A percentile compares a stretch with the other conserved stretches of the same genome.
Evolutionary conservation across 2,888 invertebrate genomes (phyloP).

Genomic region (Lasioglossum lativentre): DNA sequence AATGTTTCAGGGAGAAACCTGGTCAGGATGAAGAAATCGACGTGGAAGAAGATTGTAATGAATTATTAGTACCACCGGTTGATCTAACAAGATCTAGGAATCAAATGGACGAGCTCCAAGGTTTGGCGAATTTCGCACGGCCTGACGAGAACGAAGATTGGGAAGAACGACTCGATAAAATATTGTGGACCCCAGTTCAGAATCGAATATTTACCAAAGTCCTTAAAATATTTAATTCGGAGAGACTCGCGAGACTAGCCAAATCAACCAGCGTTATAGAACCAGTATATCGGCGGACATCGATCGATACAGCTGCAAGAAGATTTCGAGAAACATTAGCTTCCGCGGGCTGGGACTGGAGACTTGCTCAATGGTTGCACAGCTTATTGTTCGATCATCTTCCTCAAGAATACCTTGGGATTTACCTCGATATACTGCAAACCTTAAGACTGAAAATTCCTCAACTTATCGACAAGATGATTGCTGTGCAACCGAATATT

Average conservation of each 20-base stretch:
- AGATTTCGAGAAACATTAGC: constrained; percentile 89
- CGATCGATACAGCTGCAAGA: constrained; percentile 90
- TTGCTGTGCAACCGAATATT: constrained; percentile 85
- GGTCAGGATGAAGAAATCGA: constrained; percentile 83
- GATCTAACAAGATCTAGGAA: constrained; percentile 87
- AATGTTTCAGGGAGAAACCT: constrained; percentile 64
- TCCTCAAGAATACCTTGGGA: constrained; percentile 88
- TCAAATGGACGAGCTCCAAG: constrained; percentile 90
- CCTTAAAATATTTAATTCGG: constrained; percentile 88
- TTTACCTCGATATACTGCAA: constrained; percentile 92
- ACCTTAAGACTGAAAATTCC: constrained; percentile 89
- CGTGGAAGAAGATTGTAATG: constrained; percentile 81
- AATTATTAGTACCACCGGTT: constrained; percentile 85
- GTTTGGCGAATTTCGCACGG: constrained; percentile 87
- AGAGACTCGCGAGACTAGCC: constrained; percentile 88
- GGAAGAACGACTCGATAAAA: constrained; percentile 89
- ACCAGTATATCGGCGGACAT: constrained; percentile 88
- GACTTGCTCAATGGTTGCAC: constrained; percentile 92
- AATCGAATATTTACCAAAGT: constrained; percentile 88
- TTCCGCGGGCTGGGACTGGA: constrained; percentile 90
- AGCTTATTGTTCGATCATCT: constrained; percentile 89
- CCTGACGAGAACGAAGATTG: constrained; percentile 88
- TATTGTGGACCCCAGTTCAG: constrained; percentile 88
- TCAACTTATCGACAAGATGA: constrained; percentile 90
- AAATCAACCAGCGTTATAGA: constrained; percentile 87